These are phyloP conservation scores for Pollicipes pollicipes DNA, from an alignment of 1,140 invertebrate genomes.

Conservation along the genomic window DNA sequence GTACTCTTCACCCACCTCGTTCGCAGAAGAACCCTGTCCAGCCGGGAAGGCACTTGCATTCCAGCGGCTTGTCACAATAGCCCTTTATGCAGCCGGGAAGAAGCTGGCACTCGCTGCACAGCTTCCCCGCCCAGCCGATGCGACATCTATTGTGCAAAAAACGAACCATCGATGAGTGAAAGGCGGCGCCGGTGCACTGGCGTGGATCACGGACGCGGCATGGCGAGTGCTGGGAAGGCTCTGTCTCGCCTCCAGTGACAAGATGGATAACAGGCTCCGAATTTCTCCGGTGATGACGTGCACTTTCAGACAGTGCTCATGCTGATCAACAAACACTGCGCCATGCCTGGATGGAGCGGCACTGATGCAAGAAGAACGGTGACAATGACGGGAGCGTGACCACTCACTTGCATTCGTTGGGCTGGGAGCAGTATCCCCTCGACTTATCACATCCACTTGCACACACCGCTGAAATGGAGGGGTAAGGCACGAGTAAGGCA, in stretches of 20 bases:
- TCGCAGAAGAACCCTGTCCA: constrained; percentile 49
- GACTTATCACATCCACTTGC: background rate
- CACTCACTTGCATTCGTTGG: background rate
- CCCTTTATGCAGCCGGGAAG: constrained; percentile 25
- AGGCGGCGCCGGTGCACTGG: no score
- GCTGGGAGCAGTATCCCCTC: background rate
- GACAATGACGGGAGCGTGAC: background rate
- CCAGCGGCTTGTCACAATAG: constrained; percentile 23
- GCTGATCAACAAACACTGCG: no score
- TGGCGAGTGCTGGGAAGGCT: no score
- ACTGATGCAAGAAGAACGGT: no score
- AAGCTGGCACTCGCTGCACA: constrained; percentile 60
- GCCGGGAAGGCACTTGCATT: constrained; percentile 24
- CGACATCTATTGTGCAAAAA: background rate
- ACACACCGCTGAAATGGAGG: background rate
- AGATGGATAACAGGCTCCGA: no score
- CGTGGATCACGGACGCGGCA: no score
- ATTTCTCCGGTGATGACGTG: no score
- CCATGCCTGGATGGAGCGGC: no score
- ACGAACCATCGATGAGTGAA: background rate
- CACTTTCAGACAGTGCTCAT: no score
- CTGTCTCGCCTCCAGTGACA: no score
- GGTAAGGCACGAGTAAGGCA: no score
- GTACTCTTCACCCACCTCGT: constrained; percentile 41
- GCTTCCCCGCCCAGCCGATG: constrained; percentile 55